Evolutionary conservation across 2,888 invertebrate genomes (phyloP), one percentile per base, ranked within the genome.

Genomic region (Aquatica leii): DNA sequence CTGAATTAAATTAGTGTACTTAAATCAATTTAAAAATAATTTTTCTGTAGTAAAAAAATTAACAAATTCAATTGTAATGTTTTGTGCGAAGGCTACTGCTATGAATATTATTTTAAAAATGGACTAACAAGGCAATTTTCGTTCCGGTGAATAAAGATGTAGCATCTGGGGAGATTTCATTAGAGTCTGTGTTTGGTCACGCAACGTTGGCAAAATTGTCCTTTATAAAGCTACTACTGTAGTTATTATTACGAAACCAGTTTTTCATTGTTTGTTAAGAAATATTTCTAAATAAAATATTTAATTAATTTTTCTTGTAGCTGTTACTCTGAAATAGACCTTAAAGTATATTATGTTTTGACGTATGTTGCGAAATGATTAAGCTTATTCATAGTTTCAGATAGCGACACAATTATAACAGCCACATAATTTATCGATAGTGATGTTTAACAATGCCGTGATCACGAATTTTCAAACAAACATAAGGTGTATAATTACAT

Each of bases 161-260:
- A 76, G 68, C 73, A 76, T 75, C 75, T 75, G 73, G 69, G 74
- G 74, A 77, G 76, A 79, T 79, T 78, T 78, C 78, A 77, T 77
- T 77, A 76, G 75, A 76, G 73, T 74, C 71, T 70, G 72, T 73
- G 73, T 74, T 75, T 71, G 75, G 78, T 78, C 77, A 78, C 77
- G 76, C 76, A 67, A 73, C 61, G 71, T 56, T 71, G 73, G 64
- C 66, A 62, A 57, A 65, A 68, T 61, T 64, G 67, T 69, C 65
- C 67, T 65, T 53, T 59, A 58, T 66, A 60, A 62, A 62, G 53
- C 49, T 53, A 24, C 54, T 60, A 37, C 20, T 49, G 54, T 51
- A 58, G 37, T 58, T 59, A 50, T 34, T 49, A 43, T 46, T 46
- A 46, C 20, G 46, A 46, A 46, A 46, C 46, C 46, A 46, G 46